Evolutionary conservation across 2,888 invertebrate species (phyloP), one percentile per base, ranked within the genome.

Genomic region (Atherix ibis): DNA sequence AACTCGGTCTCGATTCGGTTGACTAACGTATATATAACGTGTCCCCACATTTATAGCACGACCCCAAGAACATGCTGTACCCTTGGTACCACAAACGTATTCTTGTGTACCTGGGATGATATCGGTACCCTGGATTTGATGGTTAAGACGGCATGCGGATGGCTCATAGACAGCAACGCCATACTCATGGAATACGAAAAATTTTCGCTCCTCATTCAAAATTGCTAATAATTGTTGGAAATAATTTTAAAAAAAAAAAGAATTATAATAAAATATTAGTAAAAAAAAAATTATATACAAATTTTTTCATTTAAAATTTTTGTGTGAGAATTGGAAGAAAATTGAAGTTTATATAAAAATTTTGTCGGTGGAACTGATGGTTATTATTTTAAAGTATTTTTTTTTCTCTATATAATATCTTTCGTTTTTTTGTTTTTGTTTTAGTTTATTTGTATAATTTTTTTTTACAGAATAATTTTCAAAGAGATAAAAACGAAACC

Each of bases 151-250:
- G 51, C 81, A 81, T 32, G 72, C 68, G 18, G 69, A 68, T 1
- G 80, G 77, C 44, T 79, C 76, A 57, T 79, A 78, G 27, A 78
- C 69, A 2, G 75, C 73, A 46, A 79, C 72, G 17, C 81, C 81
- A 65, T 74, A 71, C 46, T 76, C 74, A 57, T 80, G 77, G 57
- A 80, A 80, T 9, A 77, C 75, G 50, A 79, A 73, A 57, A 80
- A 78, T 44, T 73, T 56, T n/a, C 70, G 60, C 47, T 74, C 72
- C 48, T 72, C 70, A 51, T 65, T 68, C 22, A 67, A 63, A 2
- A 70, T 63, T 38, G 68, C 71, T 71, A 50, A 10, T n/a, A n/a
- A n/a, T n/a, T n/a, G n/a, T n/a, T n/a, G 12, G 12, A 25, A 10
- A 10, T 10, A 25, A 10, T 25, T 25, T n/a, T 25, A 25, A 10